Evolutionary conservation across 2,113 vertebrate genomes (phyloP).

Genomic region (Melanerpes formicivorus): DNA sequence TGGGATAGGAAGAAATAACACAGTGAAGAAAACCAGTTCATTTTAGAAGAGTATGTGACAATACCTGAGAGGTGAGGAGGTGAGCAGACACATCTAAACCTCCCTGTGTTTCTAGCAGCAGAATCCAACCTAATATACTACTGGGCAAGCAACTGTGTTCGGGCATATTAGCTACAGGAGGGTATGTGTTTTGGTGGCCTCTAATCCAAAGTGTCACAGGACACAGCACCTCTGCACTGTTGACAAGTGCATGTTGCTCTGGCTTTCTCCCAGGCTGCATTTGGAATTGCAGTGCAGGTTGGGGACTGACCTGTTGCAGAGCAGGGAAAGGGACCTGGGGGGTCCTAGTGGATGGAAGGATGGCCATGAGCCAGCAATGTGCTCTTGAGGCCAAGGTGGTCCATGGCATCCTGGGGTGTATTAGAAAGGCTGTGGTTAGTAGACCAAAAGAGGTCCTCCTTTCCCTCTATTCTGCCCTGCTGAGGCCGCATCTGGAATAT

Average conservation of each 20-base stretch:
- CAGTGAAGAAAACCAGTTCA: neutral
- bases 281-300: neutral
- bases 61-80: neutral
- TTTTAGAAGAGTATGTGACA: neutral
- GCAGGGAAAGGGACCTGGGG: too few species aligned
- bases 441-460: too few species aligned
- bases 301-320: too few species aligned
- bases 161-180: neutral
- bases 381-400: too few species aligned
- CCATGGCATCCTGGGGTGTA: too few species aligned
- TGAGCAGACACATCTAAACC: neutral
- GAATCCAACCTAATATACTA: fast-evolving
- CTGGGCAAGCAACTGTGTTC: neutral
- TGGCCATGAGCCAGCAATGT: too few species aligned
- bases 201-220: neutral
- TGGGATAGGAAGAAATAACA: neutral
- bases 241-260: neutral
- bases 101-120: fast-evolving
- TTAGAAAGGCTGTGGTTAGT: too few species aligned
- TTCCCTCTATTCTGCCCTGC: too few species aligned
- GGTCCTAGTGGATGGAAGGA: too few species aligned
- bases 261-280: neutral
- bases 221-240: neutral
- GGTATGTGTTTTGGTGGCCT: neutral
- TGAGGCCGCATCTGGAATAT: too few species aligned